Evolutionary conservation across 2,113 vertebrate species (phyloP).

Genomic region (Megaleporinus macrocephalus): DNA sequence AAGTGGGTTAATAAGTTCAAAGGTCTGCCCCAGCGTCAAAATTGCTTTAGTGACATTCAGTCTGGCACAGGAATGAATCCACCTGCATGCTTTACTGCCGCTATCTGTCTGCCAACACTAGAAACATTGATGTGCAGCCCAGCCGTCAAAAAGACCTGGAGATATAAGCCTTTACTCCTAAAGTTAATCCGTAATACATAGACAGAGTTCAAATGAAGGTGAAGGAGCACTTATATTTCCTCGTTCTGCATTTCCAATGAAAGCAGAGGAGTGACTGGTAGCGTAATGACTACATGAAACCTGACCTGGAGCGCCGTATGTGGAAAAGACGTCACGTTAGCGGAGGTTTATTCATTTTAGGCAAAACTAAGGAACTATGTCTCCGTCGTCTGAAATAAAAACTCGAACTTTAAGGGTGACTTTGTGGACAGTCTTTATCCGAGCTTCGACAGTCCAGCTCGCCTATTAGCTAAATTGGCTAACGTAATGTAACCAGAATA

Average conservation of each 20-base stretch:
- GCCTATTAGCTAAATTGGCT: not conserved
- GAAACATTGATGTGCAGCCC: not conserved
- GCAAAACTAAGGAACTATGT: not conserved
- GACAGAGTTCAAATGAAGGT: not conserved
- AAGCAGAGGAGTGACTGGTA: not conserved
- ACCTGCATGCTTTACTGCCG: no score
- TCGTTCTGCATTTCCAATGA: not conserved
- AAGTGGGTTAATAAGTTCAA: no score
- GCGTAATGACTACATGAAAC: slow-evolving; percentile 3
- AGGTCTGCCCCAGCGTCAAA: no score
- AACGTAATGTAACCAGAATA: no score
- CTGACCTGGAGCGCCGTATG: not conserved
- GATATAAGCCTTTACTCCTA: no score
- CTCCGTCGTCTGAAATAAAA: no score
- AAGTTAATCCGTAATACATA: not conserved
- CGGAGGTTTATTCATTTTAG: not conserved
- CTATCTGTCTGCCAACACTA: not conserved
- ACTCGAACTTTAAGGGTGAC: not conserved
- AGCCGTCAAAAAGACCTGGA: not conserved
- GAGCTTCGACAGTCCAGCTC: not conserved
- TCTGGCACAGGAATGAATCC: no score
- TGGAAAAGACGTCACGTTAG: no score
- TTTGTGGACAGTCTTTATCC: not conserved
- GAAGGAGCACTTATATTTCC: slow-evolving; percentile 31
- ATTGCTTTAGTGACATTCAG: no score